Evolutionary conservation across 2,888 invertebrate species (phyloP), one percentile per base, ranked within the genome.

Genomic region (Agrochola lota): DNA sequence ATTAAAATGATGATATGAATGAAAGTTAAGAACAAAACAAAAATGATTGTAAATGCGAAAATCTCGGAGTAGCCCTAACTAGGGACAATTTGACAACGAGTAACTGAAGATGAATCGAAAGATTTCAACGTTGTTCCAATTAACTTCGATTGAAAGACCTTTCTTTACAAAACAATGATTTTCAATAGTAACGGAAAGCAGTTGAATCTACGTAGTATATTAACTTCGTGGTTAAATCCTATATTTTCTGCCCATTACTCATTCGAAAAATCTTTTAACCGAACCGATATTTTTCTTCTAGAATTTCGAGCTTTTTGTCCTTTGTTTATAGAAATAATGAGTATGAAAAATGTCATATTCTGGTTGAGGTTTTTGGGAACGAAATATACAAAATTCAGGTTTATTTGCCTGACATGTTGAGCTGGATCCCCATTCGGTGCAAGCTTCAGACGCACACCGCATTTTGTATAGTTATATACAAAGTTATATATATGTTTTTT

Each of bases 101-200:
- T 72, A 74, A 81, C 77, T 71, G 69, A 67, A 77, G 74, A 80
- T 71, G 64, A 78, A 84, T 79, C 74, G 75, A 74, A 75, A 67
- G 35, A 75, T 77, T 78, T 66, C 23, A 76, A 64, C 23, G 57
- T 17, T 74, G 66, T 75, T 43, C 74, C 81, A 86, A 82, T 86
- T 84, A 84, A 73, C 12, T 70, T 86, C 80, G 46, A 60, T 86
- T 82, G 60, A 57, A 64, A 77, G 35, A 74, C 26, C 57, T 77
- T 30, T 30, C 35, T 57, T 66, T 68, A 40, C 52, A 71, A 81
- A 60, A 70, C 20, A 26, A 60, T 66, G 12, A 49, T 57, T 57
- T n/a, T 11, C 55, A 63, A 35, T 66, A 55, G 15, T 49, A 49
- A 43, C 17, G 26, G 17, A 26, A 68, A 64, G 23, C 59, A 62